phyloP scores from a whole-genome alignment of 2,113 vertebrate genomes.

The Megaceryle torquata region DNA sequence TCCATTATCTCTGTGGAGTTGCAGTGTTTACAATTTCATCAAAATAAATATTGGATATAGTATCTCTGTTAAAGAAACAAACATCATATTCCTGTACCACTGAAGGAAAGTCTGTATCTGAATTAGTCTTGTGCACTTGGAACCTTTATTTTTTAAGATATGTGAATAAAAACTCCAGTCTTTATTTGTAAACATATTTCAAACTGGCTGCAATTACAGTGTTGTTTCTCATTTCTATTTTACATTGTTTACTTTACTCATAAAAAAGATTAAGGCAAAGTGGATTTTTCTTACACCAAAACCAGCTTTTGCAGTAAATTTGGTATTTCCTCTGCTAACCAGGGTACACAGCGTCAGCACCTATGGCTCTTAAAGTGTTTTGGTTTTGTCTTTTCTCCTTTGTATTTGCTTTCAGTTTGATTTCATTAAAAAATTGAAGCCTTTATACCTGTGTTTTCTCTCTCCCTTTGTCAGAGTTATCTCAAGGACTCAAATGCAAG shows the following conservation, averaged over 20 bases:
- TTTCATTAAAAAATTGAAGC: neutral
- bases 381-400: neutral
- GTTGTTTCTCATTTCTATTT: neutral
- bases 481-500: accelerated
- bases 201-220: neutral
- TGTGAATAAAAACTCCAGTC: neutral
- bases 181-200: neutral
- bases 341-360: neutral
- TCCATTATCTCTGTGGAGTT: neutral
- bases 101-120: neutral
- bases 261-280: neutral
- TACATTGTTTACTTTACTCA: neutral
- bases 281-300: neutral
- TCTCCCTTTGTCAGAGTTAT: neutral
- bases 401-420: neutral
- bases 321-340: neutral
- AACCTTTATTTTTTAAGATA: neutral
- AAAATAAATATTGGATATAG: neutral
- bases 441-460: neutral
- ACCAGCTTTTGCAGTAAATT: neutral
- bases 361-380: neutral
- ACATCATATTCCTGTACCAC: neutral
- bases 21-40: neutral
- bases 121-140: neutral
- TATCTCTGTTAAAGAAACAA: neutral